phyloP scores from a whole-genome alignment of 2,888 invertebrate genomes.

The Hermaeophaga mercurialis region DNA sequence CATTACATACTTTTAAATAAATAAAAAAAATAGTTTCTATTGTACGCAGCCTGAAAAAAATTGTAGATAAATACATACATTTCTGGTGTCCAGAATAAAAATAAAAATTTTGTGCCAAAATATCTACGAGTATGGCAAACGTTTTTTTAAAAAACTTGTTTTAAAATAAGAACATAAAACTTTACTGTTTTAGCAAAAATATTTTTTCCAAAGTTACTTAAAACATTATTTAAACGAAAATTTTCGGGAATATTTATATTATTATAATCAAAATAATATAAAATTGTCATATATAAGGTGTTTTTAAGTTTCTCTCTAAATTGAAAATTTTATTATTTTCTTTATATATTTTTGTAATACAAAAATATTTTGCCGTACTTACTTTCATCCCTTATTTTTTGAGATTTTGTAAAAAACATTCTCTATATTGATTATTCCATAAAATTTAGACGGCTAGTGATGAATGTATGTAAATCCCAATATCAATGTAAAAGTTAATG shows the following conservation, averaged over 20 bases:
- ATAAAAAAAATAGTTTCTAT: background rate
- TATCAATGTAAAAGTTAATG: constrained; percentile 54
- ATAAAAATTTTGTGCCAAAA: constrained; percentile 5
- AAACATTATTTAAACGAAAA: too few species aligned
- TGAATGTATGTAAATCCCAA: constrained; percentile 56
- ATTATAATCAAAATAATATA: background rate
- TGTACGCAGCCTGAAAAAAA: background rate
- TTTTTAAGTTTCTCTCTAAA: background rate
- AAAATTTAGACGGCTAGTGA: constrained; percentile 57
- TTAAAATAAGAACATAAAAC: too few species aligned
- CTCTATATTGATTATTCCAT: constrained; percentile 56
- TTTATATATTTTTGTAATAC: background rate
- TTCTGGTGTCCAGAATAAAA: constrained; percentile 3
- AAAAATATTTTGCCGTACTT: constrained; percentile 9
- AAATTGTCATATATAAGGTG: too few species aligned
- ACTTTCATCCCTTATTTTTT: constrained; percentile 5
- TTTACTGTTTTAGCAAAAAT: too few species aligned
- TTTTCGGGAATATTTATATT: background rate
- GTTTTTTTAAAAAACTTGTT: background rate
- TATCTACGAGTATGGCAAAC: constrained; percentile 5
- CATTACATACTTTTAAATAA: too few species aligned
- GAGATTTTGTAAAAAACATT: constrained; percentile 8
- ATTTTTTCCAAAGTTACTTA: too few species aligned
- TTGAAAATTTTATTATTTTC: background rate
- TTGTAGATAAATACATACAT: constrained; percentile 14